These are phyloP conservation scores for Apeltes quadracus DNA, from an alignment of 2,113 vertebrate genomes.

Conservation along the genomic window DNA sequence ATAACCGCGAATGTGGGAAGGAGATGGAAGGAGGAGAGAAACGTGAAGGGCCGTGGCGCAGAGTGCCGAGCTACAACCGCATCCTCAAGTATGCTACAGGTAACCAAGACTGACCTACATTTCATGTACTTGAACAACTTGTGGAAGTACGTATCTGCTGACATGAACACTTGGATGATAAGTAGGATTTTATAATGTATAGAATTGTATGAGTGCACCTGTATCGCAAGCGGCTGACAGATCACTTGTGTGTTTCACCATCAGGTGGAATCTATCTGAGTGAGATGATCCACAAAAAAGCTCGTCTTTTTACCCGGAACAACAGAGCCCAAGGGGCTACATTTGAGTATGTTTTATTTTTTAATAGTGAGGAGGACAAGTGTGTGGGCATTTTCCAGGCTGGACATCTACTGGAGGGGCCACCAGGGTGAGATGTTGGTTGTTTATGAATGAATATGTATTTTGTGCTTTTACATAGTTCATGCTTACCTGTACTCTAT, in stretches of 20 bases:
- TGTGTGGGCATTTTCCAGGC: conserved; percentile 84
- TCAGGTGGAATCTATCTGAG: conserved; percentile 73
- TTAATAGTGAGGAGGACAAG: conserved; percentile 77
- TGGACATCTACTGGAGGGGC: conserved; percentile 86
- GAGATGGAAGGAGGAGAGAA: conserved; percentile 56
- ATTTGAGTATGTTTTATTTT: conserved; percentile 87
- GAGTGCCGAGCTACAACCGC: conserved; percentile 84
- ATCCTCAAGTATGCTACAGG: conserved; percentile 76
- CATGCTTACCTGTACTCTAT: background rate
- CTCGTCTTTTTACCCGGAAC: conserved; percentile 83
- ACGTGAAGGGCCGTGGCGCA: conserved; percentile 75
- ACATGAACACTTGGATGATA: background rate
- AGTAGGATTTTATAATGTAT: background rate
- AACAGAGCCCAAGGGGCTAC: conserved; percentile 75
- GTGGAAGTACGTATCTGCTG: background rate
- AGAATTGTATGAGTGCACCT: background rate
- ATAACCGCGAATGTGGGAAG: conserved; percentile 75
- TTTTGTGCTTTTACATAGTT: conserved; percentile 3
- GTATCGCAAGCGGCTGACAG: conserved; percentile 6
- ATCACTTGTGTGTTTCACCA: conserved; percentile 4
- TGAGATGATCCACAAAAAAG: conserved; percentile 73
- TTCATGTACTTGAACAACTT: background rate
- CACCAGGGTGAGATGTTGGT: conserved; percentile 80
- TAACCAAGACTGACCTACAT: conserved; percentile 25
- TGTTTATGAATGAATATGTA: background rate